Base-by-base conservation (phyloP, 1,140 invertebrate genomes). In the Zelostemma sp. region DNA sequence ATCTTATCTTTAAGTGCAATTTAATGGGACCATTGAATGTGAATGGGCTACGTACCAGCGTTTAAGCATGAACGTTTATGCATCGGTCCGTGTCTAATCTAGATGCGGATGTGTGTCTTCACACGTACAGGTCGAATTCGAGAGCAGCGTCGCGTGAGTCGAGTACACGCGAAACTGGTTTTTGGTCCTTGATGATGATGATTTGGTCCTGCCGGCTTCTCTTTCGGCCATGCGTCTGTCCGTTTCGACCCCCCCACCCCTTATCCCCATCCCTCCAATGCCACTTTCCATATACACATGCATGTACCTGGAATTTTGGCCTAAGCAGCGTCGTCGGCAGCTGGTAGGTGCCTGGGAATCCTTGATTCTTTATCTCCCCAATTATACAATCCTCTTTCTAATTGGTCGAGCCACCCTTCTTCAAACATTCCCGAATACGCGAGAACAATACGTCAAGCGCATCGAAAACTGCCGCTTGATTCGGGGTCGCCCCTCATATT, bases 321-420 rank as follows among this genome's bases (percentile, higher is more conserved):
- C 31, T 31, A 50, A 33, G 43, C 60, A 47, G 21, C 53, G 38
- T 62, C 60, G 59, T 57, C 68, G 63, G 78, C 78, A 77, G 78
- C 73, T 78, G 78, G 76, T 76, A 74, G 76, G 73, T 80, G 76
- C 78, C 74, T 80, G 78, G 78, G 78, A 78, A 80, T 76, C 68
- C 72, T 75, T 68, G 68, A 72, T 73, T 75, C 74, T 76, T 76
- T 73, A 77, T 74, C 75, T 73, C 68, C 70, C 69, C 75, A 79
- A 79, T 79, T 79, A 79, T 74, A 79, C 74, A 75, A 68, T 74
- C 68, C 72, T 69, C 66, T 48, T 63, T 74, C 68, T 73, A 73
- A 75, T 74, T 73, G 74, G 72, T 71, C 38, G 65, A 65, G 47
- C 67, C 61, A 70, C 67, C 71, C 71, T 43, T 73, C 54, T 35